Percentiles rank a stretch among this genome's conserved stretches.
These are phyloP conservation scores for Cydia splendana DNA, from an alignment of 1,140 invertebrate species.

Conservation along the genomic window DNA sequence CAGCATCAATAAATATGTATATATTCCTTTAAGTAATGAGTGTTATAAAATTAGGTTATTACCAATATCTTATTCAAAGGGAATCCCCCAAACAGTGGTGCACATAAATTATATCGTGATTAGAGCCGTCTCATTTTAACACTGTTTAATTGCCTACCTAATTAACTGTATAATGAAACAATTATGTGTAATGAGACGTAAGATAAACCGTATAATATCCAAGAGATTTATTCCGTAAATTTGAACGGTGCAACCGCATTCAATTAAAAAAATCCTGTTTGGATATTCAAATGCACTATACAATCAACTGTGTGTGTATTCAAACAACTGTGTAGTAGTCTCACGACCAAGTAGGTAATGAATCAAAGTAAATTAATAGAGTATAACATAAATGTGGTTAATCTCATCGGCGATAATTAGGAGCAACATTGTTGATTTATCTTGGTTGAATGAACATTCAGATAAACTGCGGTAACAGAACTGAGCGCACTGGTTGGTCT, in stretches of 20 bases:
- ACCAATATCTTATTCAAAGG: not conserved
- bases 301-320: no score
- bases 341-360: no score
- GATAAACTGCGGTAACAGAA: not conserved
- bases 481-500: not conserved
- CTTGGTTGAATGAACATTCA: not conserved
- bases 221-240: constrained; percentile 5
- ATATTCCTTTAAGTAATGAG: not conserved
- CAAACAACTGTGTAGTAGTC: no score
- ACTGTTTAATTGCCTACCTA: constrained; percentile 14
- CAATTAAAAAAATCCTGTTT: not conserved
- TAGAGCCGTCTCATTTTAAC: constrained; percentile 20
- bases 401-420: not conserved
- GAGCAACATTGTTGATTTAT: constrained; percentile 12
- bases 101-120: constrained; percentile 1
- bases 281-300: no score
- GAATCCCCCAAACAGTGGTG: not conserved
- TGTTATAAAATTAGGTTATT: not conserved
- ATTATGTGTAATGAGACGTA: constrained; percentile 12
- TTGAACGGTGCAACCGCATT: no score
- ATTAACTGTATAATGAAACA: constrained; percentile 20
- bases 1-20: not conserved
- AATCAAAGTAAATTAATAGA: no score
- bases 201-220: not conserved
- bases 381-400: not conserved